A percentile compares a stretch with the other conserved stretches of the same genome.
Conservation (phyloP, 2,113 vertebrate genomes). For the Nerophis ophidion region DNA sequence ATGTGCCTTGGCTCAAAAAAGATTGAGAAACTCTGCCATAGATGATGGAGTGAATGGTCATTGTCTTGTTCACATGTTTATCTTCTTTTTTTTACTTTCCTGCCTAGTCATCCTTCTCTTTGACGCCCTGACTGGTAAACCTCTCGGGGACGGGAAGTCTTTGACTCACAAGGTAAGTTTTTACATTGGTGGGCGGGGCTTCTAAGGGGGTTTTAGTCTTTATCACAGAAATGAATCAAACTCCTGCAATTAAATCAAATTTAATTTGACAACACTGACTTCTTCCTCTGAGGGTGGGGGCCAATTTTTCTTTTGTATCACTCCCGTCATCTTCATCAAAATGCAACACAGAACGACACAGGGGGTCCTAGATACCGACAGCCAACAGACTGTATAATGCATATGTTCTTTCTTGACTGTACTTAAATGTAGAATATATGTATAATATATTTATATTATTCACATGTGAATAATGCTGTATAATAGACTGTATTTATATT, state of each 20-base stretch:
- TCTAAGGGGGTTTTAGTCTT: not conserved
- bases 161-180: conserved; percentile 85
- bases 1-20: no score
- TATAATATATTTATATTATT: no score
- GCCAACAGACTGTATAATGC: no score
- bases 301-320: not conserved
- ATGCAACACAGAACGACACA: no score
- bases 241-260: not conserved
- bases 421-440: no score
- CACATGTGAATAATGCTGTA: no score
- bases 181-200: not conserved
- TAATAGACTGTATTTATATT: no score
- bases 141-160: conserved; percentile 84
- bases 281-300: not conserved
- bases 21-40: no score
- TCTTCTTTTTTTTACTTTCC: conserved; percentile 5
- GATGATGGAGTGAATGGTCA: no score
- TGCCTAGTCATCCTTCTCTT: conserved; percentile 86
- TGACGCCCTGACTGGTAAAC: conserved; percentile 86
- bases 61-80: not conserved
- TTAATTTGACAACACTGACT: not conserved
- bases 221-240: not conserved
- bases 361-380: no score
- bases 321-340: not conserved
- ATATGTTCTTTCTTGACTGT: no score